Percentiles rank a stretch among this genome's conserved stretches.
Conservation (phyloP, 2,113 vertebrate species). For the Pollimyrus isidori region DNA sequence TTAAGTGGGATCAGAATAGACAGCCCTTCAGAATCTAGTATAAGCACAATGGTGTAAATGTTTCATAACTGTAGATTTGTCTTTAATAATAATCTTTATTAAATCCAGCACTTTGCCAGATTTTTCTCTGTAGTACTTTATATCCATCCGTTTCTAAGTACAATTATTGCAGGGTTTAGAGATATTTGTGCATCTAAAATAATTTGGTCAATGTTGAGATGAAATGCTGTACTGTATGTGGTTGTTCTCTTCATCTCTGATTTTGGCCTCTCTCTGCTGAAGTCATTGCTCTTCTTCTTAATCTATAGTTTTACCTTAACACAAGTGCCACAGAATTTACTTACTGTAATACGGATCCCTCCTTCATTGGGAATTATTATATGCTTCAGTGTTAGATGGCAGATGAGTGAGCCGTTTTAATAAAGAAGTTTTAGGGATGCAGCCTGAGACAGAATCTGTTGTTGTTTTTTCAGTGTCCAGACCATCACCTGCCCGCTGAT, state of each 20-base stretch:
- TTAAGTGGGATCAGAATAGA: not conserved
- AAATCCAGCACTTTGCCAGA: not conserved
- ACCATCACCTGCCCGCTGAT: not conserved
- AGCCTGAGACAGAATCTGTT: not conserved
- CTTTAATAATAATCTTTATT: not conserved
- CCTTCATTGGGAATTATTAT: not conserved
- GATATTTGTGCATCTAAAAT: not conserved
- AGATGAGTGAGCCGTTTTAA: not conserved
- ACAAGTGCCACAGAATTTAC: not conserved
- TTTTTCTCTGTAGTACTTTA: not conserved
- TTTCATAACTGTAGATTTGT: not conserved
- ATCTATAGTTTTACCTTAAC: not conserved
- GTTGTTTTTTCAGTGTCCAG: not conserved
- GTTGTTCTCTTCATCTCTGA: not conserved
- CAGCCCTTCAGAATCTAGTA: not conserved
- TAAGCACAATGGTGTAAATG: not conserved
- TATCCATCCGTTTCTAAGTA: not conserved
- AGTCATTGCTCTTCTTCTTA: not conserved
- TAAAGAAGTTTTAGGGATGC: not conserved
- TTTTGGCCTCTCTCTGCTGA: not conserved
- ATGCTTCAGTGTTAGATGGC: not conserved
- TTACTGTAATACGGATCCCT: not conserved
- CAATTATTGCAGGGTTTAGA: not conserved
- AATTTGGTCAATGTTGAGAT: not conserved
- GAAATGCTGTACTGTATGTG: not conserved